phyloP scores from a whole-genome alignment of 2,113 vertebrate species.

The Meriones unguiculatus region DNA sequence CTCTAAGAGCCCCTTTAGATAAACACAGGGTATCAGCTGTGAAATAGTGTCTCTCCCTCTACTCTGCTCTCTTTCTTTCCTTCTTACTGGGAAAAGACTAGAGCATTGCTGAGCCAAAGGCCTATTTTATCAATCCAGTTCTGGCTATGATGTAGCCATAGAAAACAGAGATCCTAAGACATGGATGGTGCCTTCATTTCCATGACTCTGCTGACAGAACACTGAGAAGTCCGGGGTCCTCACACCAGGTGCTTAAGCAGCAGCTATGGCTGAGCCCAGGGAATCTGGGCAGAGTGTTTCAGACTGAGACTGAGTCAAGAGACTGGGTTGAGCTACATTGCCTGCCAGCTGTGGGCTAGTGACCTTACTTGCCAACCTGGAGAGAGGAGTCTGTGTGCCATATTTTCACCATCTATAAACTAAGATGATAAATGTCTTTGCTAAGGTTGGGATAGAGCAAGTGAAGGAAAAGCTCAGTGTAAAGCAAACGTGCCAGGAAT shows the following conservation, averaged over 20 bases:
- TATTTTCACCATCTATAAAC: slow-evolving; percentile 18
- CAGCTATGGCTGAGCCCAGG: background rate
- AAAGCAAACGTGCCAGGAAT: background rate
- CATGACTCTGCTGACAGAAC: background rate
- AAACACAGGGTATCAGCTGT: background rate
- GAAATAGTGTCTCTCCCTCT: background rate
- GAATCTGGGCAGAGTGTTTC: background rate
- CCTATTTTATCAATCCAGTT: background rate
- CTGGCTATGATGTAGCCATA: background rate
- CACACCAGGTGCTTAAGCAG: background rate
- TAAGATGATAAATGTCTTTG: background rate
- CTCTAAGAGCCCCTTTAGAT: background rate
- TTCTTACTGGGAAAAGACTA: background rate
- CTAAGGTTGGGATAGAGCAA: background rate
- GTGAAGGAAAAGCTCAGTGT: background rate
- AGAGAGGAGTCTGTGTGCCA: background rate
- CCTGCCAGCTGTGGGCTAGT: background rate
- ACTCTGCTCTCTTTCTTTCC: background rate
- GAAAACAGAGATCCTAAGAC: background rate
- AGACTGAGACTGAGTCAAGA: background rate
- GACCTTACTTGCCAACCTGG: background rate
- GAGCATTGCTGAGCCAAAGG: background rate
- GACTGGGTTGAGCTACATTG: background rate
- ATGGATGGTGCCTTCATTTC: background rate
- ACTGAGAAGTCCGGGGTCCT: background rate